Conservation (phyloP, 2,113 vertebrate species). For the Sinocyclocheilus rhinocerous region DNA sequence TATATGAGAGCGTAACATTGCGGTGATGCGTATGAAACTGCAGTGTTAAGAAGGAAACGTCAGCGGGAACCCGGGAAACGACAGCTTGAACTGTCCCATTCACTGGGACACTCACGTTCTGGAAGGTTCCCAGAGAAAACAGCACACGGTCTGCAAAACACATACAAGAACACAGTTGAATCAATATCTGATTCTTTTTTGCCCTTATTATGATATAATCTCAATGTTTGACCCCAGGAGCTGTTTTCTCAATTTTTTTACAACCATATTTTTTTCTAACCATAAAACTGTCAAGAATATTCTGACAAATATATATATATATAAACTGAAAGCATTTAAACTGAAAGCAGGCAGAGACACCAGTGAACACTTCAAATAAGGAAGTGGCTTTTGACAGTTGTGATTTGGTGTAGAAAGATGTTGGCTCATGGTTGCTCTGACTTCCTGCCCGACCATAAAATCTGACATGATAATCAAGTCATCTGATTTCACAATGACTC, state of each 20-base stretch:
- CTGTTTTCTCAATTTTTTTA: not conserved
- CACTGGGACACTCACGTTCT: conserved; percentile 79
- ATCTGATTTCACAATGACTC: not conserved
- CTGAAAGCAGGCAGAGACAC: not conserved
- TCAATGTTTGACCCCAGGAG: not conserved
- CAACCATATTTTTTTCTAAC: not conserved
- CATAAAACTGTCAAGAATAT: not conserved
- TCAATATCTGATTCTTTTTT: not conserved
- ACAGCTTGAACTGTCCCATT: conserved; percentile 81
- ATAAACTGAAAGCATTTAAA: too few species aligned
- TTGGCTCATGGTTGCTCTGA: not conserved
- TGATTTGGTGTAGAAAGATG: conserved; percentile 8
- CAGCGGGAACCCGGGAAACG: conserved; percentile 78
- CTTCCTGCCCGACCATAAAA: not conserved
- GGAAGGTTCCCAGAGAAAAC: conserved; percentile 86
- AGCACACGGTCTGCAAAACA: conserved; percentile 79
- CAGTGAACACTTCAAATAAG: not conserved
- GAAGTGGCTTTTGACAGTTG: conserved; percentile 32
- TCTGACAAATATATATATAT: too few species aligned
- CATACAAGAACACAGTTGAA: not conserved
- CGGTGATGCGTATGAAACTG: conserved; percentile 87
- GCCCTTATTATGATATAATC: not conserved
- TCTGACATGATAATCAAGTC: not conserved
- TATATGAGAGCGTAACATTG: conserved; percentile 85
- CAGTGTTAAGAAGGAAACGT: conserved; percentile 82